Percentiles rank a stretch among this genome's conserved stretches.
phyloP scores from a whole-genome alignment of 2,113 vertebrate species.

The Aspidoscelis tigris region DNA sequence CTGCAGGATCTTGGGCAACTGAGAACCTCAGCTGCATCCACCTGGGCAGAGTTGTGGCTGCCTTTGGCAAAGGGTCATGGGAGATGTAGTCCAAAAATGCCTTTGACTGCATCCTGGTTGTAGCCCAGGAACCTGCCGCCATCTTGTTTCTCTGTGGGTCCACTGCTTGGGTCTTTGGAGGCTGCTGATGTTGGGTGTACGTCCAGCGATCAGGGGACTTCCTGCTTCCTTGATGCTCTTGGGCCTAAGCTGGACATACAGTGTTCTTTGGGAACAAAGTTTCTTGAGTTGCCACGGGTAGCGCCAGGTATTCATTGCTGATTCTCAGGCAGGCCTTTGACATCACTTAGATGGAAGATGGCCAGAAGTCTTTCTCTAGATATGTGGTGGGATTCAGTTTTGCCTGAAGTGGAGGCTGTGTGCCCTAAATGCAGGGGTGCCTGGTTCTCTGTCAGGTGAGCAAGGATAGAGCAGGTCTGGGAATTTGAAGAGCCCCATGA shows the following conservation, averaged over 20 bases:
- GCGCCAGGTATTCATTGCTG: not conserved
- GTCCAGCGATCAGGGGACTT: not conserved
- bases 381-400: not conserved
- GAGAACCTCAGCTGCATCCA: no score
- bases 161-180: not conserved
- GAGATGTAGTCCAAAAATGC: no score
- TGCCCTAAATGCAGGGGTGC: not conserved
- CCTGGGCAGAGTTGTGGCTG: no score
- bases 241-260: not conserved
- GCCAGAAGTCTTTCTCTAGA: not conserved
- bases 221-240: not conserved
- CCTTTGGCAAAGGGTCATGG: no score
- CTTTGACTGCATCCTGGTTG: no score
- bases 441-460: not conserved
- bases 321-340: not conserved
- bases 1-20: no score
- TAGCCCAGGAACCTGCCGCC: no score
- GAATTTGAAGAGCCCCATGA: not conserved
- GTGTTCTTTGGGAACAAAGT: not conserved
- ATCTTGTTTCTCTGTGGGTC: not conserved
- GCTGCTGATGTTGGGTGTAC: not conserved
- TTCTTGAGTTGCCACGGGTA: not conserved
- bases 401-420: not conserved
- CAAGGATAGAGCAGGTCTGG: not conserved
- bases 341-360: not conserved